Evolutionary conservation across 1,140 invertebrate species (phyloP), one percentile per base, ranked within the genome.

Genomic region (Caerostris darwini): DNA sequence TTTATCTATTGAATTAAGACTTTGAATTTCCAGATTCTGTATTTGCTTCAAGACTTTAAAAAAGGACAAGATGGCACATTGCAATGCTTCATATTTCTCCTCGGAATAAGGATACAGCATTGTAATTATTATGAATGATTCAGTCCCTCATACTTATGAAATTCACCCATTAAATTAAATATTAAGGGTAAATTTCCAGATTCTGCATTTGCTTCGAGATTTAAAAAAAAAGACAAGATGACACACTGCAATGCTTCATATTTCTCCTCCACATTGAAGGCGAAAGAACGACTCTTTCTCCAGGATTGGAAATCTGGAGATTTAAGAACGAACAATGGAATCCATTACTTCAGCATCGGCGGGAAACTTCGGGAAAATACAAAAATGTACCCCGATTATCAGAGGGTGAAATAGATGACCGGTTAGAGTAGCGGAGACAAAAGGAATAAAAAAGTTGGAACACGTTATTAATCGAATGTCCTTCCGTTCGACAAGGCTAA

Each of bases 401-500:
- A 69, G 81, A 92, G 71, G 56, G 7, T n/a, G 92, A 94, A 88
- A 94, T 94, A 64, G 92, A 94, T 94, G 92, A 64, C 92, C 67
- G 58, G 10, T 88, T 94, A 17, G 92, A 89, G 86, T 61, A 82
- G 34, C 61, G 67, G 85, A 94, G 92, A 94, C 92, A 94, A 94
- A 94, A n/a, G 92, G 83, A 88, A 89, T 94, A 94, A 94, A 94
- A 94, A 88, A 86, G 92, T 56, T 61, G 54, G 91, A 83, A 19
- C 34, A 19, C n/a, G 58, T 94, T 94, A 94, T 94, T 94, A 94
- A 94, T 94, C 92, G 92, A 94, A 94, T 94, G 92, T 88, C 92
- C 92, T 81, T 88, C 59, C 92, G 34, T 81, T 83, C 92, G 92
- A 94, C 92, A 94, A 81, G 86, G 85, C 34, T 88, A 94, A 94